Conservation (phyloP, 2,888 invertebrate species). For the Thymelicus sylvestris region DNA sequence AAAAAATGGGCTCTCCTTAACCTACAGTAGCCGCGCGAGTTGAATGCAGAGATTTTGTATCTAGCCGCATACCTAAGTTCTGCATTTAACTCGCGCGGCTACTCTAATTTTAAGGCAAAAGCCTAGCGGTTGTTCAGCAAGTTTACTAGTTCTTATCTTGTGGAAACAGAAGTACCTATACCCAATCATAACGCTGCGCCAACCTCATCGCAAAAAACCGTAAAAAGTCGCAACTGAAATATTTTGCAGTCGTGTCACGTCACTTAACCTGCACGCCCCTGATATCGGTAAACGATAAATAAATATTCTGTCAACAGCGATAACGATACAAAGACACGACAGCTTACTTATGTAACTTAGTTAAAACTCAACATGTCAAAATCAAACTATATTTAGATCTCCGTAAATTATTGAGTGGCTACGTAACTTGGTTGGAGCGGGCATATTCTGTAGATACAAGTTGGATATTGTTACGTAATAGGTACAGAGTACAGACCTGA, state of each 20-base stretch:
- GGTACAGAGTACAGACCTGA: too few relatives aligned
- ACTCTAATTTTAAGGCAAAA: too few relatives aligned
- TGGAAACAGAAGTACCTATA: not conserved
- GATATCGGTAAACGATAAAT: conserved; percentile 37
- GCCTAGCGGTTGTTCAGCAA: not conserved
- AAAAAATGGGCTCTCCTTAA: too few relatives aligned
- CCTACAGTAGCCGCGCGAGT: too few relatives aligned
- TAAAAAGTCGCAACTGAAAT: conserved; percentile 10
- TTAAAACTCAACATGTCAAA: conserved; percentile 16
- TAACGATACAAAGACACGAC: conserved; percentile 31
- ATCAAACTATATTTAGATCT: conserved; percentile 13
- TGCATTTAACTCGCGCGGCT: too few relatives aligned
- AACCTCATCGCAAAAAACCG: conserved; percentile 3
- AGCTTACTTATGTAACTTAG: conserved; percentile 23
- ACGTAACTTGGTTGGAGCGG: conserved; percentile 2
- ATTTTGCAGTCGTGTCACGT: conserved; percentile 26
- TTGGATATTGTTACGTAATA: not conserved
- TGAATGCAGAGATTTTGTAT: too few relatives aligned
- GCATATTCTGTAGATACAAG: not conserved
- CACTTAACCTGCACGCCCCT: conserved; percentile 20
- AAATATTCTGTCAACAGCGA: conserved; percentile 32
- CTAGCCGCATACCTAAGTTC: too few relatives aligned
- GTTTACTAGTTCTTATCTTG: not conserved
- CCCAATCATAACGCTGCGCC: not conserved
- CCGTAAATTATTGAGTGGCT: not conserved